Base-by-base conservation (phyloP, 2,113 vertebrate species). In the Colossoma macropomum region DNA sequence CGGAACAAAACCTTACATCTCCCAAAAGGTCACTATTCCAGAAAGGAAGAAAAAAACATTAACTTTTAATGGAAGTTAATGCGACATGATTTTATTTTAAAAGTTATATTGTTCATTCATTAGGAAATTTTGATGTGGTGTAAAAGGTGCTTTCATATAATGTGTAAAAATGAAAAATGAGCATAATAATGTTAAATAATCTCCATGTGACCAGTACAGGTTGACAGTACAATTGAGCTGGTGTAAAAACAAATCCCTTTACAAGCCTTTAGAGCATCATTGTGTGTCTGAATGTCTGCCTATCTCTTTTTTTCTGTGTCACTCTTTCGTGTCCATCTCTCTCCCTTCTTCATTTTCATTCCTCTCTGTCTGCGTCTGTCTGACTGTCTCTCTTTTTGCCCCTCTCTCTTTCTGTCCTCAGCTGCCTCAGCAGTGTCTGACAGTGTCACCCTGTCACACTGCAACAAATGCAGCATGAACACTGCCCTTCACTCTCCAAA, bases 401-500 rank as follows among this genome's bases (percentile, higher is more conserved):
- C 54, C 48, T 27, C 52, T 7, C 23, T 27, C 69, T 56, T 15
- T 56, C 60, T 25, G 59, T 17, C n/a, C 34, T 80, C 78, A 60
- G 78, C 68, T 62, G 54, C 12, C 16, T 80, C 25, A 65, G 34
- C n/a, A 72, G 48, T 73, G 59, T 54, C 41, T 63, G 65, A 80
- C 77, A 76, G 23, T 80, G 77, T 71, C 72, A 83, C 62, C 17
- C 30, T 59, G 34, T 54, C 56, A 59, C 38, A 76, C 59, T 19
- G 56, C 63, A 56, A 60, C 66, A 72, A 84, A 77, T 45, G 79
- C 60, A 25, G 25, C 77, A 79, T 75, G 77, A 75, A 23, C 50
- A 32, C 52, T 62, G 48, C 4, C 65, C 41, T 48, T 23, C 75
- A 65, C 75, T 9, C 30, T 38, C 30, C 28, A 38, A 17, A n/a